Base-by-base conservation (phyloP, 2,113 vertebrate species). In the Erythrolamprus reginae region DNA sequence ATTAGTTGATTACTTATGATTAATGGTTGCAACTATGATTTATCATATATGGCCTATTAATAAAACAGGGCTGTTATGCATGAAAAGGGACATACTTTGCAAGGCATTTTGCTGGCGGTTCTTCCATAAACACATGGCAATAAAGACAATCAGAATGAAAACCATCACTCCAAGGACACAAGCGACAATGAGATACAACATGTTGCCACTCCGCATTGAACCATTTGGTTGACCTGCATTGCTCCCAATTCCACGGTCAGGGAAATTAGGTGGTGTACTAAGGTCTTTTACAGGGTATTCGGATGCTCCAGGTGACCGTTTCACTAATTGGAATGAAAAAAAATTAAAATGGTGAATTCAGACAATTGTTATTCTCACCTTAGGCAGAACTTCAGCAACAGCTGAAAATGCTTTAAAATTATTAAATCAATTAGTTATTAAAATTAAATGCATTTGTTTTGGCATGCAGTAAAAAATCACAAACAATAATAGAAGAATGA, bases 81-180 rank as follows among this genome's bases (percentile, higher is more conserved):
- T 24, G 5, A 45, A 9, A 47, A 45, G 24, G 4, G 13, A 97
- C 99, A 98, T 96, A 99, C 99, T 99, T 94, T 98, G 98, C 97
- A 98, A 95, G 95, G 96, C 94, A 48, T 93, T 97, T 94, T 99
- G 99, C 95, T 99, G 99, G 0, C 98, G 98, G 94, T 98, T 99
- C 96, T 98, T 98, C 98, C 98, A 99, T 28, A 99, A 97, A 92
- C 99, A 99, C 98, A 99, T 99, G 89, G 98, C 98, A 3, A 99
- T 99, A 93, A 99, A 99, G 6, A 96, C 97, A 89, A 99, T 97
- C 84, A 99, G 97, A 83, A 99, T 99, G 84, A 99, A 98, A 17
- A 99, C 98, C 99, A 99, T 99, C 87, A 98, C 97, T 0, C 97
- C 98, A 6, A 99, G 96, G 55, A 99, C 98, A 0, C 98, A 98